Evolutionary conservation across 2,888 invertebrate genomes (phyloP).

Genomic region (Empis stercorea): DNA sequence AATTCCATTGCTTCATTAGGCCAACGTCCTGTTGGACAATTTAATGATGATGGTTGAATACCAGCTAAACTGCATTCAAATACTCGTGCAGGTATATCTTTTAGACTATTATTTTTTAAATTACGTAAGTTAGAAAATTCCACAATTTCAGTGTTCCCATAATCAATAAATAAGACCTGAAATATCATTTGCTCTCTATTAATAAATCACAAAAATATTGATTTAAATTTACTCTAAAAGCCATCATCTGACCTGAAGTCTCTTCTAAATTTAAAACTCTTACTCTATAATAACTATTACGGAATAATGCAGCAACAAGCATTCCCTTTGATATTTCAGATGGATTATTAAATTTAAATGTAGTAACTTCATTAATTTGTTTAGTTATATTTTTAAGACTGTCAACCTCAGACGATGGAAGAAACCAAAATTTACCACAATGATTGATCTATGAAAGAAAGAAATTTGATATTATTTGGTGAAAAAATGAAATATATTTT

Average conservation of each 20-base stretch:
- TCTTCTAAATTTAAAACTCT: slow-evolving; percentile 36
- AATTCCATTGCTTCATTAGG: slow-evolving; percentile 38
- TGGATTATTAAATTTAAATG: slow-evolving; percentile 19
- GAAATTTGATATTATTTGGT: background rate
- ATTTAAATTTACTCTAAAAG: slow-evolving; percentile 18
- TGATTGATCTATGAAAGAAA: slow-evolving; percentile 21
- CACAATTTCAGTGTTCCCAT: slow-evolving; percentile 48
- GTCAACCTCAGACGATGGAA: slow-evolving; percentile 22
- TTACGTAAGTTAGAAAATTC: slow-evolving; percentile 36
- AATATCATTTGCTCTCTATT: slow-evolving; percentile 10
- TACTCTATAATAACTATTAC: slow-evolving; percentile 42
- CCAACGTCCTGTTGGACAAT: slow-evolving; percentile 50
- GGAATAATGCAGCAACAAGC: slow-evolving; percentile 46
- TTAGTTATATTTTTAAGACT: slow-evolving; percentile 30
- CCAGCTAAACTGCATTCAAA: slow-evolving; percentile 59
- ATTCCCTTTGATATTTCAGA: slow-evolving; percentile 37
- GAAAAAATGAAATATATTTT: background rate
- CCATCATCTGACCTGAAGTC: slow-evolving; percentile 16
- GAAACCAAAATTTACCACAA: slow-evolving; percentile 33
- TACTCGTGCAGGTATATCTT: slow-evolving; percentile 44
- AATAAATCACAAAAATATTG: background rate
- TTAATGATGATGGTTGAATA: slow-evolving; percentile 52
- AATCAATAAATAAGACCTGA: slow-evolving; percentile 67
- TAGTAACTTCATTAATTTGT: slow-evolving; percentile 30
- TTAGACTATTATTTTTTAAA: slow-evolving; percentile 15